Evolutionary conservation across 2,888 invertebrate genomes (phyloP).

Genomic region (Rugalucina vietnamica): DNA sequence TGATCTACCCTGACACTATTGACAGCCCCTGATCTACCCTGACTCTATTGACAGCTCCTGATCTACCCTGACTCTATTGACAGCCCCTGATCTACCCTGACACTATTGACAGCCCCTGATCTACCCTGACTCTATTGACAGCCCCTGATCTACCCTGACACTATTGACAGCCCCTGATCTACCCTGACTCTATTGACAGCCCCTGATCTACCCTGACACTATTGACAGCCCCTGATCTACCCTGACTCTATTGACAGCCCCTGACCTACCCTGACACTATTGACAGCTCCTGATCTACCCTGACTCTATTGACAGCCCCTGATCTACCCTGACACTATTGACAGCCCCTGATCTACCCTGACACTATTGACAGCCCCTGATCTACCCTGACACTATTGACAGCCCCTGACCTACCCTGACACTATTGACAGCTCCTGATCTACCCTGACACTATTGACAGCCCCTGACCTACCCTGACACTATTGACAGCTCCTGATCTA

Average conservation of each 20-base stretch:
- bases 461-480: neutral
- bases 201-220: neutral
- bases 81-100: neutral
- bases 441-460: too few relatives aligned
- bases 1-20: neutral
- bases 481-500: too few relatives aligned
- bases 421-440: neutral
- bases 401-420: neutral
- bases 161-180: neutral
- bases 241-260: neutral
- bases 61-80: neutral
- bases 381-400: neutral
- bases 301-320: neutral
- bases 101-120: too few relatives aligned
- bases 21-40: neutral
- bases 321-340: neutral
- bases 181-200: conserved; percentile 5
- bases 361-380: too few relatives aligned
- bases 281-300: neutral
- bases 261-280: neutral
- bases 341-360: neutral
- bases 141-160: neutral
- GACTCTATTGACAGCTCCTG: too few relatives aligned
- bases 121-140: neutral
- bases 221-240: neutral